Evolutionary conservation across 2,113 vertebrate species (phyloP), one percentile per base, ranked within the genome.

Genomic region (Noturus placidus): DNA sequence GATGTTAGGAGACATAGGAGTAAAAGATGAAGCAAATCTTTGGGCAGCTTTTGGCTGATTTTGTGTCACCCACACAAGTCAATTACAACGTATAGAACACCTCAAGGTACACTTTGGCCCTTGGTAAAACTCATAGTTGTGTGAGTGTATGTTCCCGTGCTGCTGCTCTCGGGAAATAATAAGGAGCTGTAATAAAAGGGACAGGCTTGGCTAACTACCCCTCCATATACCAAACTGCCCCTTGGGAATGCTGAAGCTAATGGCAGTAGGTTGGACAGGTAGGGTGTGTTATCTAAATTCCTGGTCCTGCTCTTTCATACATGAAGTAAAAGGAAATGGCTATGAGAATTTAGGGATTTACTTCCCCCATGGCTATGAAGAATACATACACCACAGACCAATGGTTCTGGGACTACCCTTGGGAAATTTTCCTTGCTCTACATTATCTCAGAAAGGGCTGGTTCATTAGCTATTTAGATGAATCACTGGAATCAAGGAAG

Each of bases 151-250:
- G 17, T 87, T 87, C 86, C n/a, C 67, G 54, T 61, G 30, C 67
- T 74, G 35, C 84, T 76, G 70, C 25, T 87, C 67, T 50, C 17
- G 79, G 54, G 67, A 87, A 87, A 82, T 70, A 52, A 87, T 74
- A 70, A 82, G 56, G 52, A 67, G 67, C 65, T 27, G 46, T 92
- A 94, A 94, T 93, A 92, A 94, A 87, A 94, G 92, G 86, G 88
- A 89, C 33, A 84, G 67, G 88, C 54, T 13, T 89, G 90, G 90
- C 90, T 94, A 94, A 94, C 20, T 89, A 92, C 91, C 89, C 89
- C 90, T 94, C 90, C 83, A 84, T 89, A 5, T 69, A 76, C 91
- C 88, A 87, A 77, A 87, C 90, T 74, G 83, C 88, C 87, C 90
- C 77, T 50, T 77, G 81, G 56, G 78, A 87, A 82, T 82, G 83